Percentiles rank a stretch among this genome's conserved stretches.
These are phyloP conservation scores for Cheiracanthium punctorium DNA, from an alignment of 2,888 invertebrate species.

Conservation along the genomic window DNA sequence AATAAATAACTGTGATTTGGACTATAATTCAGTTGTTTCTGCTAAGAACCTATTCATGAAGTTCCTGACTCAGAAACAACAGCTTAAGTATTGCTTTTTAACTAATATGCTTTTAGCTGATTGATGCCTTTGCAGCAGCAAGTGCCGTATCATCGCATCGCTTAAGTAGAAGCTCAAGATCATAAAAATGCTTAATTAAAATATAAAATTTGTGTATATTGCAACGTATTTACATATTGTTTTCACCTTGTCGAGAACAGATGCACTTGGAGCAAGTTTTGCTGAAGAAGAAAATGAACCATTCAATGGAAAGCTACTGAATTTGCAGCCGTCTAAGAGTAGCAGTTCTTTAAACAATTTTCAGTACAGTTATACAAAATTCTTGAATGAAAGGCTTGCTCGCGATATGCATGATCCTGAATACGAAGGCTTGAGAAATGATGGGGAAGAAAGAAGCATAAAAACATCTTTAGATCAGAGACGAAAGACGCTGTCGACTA, in stretches of 20 bases:
- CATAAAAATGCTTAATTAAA: slow-evolving; percentile 20
- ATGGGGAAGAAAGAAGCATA: neutral
- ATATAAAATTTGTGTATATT: slow-evolving; percentile 28
- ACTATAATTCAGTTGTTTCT: no score
- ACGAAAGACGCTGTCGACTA: neutral
- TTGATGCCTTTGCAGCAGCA: slow-evolving; percentile 19
- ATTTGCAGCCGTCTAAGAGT: slow-evolving; percentile 27
- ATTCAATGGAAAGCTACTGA: neutral
- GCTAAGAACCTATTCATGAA: no score
- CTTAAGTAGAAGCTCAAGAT: slow-evolving; percentile 13
- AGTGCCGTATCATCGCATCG: slow-evolving; percentile 20
- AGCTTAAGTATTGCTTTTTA: slow-evolving; percentile 51
- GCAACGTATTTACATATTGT: slow-evolving; percentile 33
- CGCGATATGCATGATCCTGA: neutral
- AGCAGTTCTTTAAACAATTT: slow-evolving; percentile 33
- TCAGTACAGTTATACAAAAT: slow-evolving; percentile 60
- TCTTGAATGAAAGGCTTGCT: slow-evolving; percentile 46
- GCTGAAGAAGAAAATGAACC: slow-evolving; percentile 14
- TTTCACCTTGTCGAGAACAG: slow-evolving; percentile 60
- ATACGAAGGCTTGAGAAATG: neutral
- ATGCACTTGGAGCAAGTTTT: slow-evolving; percentile 27
- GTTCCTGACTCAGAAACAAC: slow-evolving; percentile 14
- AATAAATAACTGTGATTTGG: no score
- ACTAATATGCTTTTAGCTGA: slow-evolving; percentile 60
- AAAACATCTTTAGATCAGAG: neutral